Base-by-base conservation (phyloP, 2,113 vertebrate species). In the Otolemur garnettii region DNA sequence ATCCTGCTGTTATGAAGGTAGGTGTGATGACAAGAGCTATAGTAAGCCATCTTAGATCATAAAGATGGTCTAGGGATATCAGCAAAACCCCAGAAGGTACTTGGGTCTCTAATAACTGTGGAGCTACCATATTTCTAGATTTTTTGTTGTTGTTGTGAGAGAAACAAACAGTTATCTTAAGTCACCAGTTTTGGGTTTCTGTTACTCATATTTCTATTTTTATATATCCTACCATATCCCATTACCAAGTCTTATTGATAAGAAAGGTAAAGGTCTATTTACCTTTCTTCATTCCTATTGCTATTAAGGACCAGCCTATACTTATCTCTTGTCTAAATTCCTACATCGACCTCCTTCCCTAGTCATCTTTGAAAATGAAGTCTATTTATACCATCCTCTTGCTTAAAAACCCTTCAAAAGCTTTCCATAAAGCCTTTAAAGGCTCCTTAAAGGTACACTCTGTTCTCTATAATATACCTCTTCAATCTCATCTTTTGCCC, bases 291-390 rank as follows among this genome's bases (percentile, higher is more conserved):
- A 87, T 33, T 7, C 35, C 59, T 57, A 71, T 1, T 55, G 18
- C 21, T 71, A 82, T 33, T 66, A 60, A 87, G 77, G 72, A 60
- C 35, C 7, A 87, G 83, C 14, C 30, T 83, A 72, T 38, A 62
- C 17, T 88, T 50, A 87, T 19, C 33, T 38, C 0, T 87, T 82
- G 68, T 83, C 69, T 87, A 71, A 92, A 82, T 50, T 82, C 28
- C 60, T 60, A 68, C 55, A 74, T 74, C 45, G 60, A 10, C 4
- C 19, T 87, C 71, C 38, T 28, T 87, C 53, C 30, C 55, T 15
- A 79, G 17, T 42, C 38, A 87, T 50, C 45, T 94, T 84, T 87
- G 82, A 78, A 78, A 90, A 90, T 55, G 14, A 95, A 60, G 26
- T 87, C 50, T 78, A 78, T 60, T 90, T 74, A 53, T 3, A 86